These are phyloP conservation scores for Gobiocypris rarus DNA, from an alignment of 2,113 vertebrate species.

Conservation along the genomic window DNA sequence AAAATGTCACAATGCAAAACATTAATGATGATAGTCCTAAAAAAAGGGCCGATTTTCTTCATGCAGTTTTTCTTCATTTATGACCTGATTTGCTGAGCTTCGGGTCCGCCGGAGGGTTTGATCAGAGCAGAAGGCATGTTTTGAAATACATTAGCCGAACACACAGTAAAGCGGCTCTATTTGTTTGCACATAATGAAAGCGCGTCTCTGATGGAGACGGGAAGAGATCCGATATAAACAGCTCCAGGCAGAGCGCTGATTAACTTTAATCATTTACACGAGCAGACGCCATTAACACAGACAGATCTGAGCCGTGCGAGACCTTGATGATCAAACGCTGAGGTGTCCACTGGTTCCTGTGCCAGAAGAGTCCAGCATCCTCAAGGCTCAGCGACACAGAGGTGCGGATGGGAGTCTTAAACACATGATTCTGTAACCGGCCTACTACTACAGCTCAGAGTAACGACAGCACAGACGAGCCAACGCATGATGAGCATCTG, in stretches of 20 bases:
- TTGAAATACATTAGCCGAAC: not conserved
- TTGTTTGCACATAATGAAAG: not conserved
- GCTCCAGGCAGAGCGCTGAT: not conserved
- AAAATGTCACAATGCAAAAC: no score
- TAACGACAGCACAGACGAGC: not conserved
- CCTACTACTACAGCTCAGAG: not conserved
- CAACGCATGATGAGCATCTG: not conserved
- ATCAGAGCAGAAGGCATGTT: not conserved
- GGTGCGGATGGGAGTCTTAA: no score
- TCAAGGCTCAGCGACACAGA: no score
- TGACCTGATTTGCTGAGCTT: not conserved
- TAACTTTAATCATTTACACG: conserved; percentile 10
- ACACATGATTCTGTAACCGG: no score
- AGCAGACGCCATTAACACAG: not conserved
- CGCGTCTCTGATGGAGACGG: not conserved
- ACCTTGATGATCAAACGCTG: conserved; percentile 13
- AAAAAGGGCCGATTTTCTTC: no score
- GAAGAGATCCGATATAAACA: not conserved
- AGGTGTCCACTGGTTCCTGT: no score
- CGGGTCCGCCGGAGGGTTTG: not conserved
- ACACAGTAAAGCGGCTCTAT: not conserved
- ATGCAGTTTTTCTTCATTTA: no score
- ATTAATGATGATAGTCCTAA: no score
- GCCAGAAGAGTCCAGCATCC: no score
- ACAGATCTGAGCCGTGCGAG: not conserved